phyloP scores from a whole-genome alignment of 2,113 vertebrate genomes.

The Tragelaphus strepsiceros region DNA sequence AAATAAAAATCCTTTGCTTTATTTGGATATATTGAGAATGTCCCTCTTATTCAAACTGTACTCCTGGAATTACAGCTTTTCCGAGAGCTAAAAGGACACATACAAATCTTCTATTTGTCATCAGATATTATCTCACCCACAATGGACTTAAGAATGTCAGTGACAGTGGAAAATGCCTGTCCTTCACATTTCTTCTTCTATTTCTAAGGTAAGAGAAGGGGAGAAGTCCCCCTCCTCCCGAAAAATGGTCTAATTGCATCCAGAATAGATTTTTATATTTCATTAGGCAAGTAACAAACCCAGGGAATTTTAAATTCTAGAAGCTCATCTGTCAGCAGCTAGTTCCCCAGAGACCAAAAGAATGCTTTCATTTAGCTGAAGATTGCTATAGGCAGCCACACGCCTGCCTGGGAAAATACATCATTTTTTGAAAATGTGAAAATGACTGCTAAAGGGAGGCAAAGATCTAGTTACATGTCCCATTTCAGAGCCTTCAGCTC shows the following conservation, averaged over 20 bases:
- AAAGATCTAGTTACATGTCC: slow-evolving; percentile 25
- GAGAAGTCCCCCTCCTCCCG: accelerated
- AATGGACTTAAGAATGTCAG: slow-evolving; percentile 19
- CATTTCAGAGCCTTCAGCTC: slow-evolving; percentile 29
- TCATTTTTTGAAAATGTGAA: slow-evolving; percentile 37
- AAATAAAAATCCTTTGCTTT: not conserved
- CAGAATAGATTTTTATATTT: slow-evolving; percentile 55
- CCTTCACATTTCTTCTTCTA: slow-evolving; percentile 23
- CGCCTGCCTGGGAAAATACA: slow-evolving; percentile 31
- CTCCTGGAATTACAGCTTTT: not conserved
- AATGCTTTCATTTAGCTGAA: slow-evolving; percentile 56
- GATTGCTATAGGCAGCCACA: slow-evolving; percentile 36
- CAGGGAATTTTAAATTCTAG: slow-evolving; percentile 37
- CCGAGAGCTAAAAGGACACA: slow-evolving; percentile 13
- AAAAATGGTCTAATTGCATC: slow-evolving; percentile 49
- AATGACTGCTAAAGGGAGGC: slow-evolving; percentile 40
- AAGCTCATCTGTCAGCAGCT: slow-evolving; percentile 51
- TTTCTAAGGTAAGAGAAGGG: not conserved
- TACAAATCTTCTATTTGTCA: slow-evolving; percentile 24
- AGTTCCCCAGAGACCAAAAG: slow-evolving; percentile 32
- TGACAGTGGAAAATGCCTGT: not conserved
- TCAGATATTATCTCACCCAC: slow-evolving; percentile 22
- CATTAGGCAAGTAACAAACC: slow-evolving; percentile 40
- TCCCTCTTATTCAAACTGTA: not conserved
- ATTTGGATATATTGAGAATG: not conserved